Evolutionary conservation across 2,888 invertebrate genomes (phyloP).

Genomic region (Fabriciana adippe): DNA sequence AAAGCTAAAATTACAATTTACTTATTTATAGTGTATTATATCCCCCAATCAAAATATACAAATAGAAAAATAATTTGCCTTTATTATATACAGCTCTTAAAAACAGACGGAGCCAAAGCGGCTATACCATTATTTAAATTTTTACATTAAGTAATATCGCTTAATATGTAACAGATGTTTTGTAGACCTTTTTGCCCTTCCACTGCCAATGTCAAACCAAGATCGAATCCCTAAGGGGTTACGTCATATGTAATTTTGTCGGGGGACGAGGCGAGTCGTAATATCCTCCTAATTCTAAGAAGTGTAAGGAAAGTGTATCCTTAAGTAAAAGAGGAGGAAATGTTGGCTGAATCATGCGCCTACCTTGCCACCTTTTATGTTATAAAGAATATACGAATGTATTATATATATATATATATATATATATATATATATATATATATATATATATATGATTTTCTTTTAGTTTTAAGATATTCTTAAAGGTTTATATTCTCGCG

Average conservation of each 20-base stretch:
- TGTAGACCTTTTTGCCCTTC: conserved; percentile 38
- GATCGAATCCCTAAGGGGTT: conserved; percentile 42
- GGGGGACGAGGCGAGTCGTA: conserved; percentile 33
- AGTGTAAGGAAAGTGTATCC: conserved; percentile 47
- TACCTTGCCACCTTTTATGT: conserved; percentile 26
- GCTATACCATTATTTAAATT: conserved; percentile 1
- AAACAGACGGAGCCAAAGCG: not conserved
- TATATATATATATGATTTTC: no score
- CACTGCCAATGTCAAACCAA: conserved; percentile 41
- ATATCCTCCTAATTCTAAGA: conserved; percentile 47
- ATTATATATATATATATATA: no score
- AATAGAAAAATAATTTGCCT: no score
- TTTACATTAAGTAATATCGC: conserved; percentile 28
- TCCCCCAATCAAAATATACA: no score
- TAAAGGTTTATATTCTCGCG: not conserved
- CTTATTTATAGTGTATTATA: no score
- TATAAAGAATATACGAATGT: no score
- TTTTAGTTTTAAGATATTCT: no score
- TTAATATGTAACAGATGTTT: conserved; percentile 40
- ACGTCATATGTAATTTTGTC: conserved; percentile 43
- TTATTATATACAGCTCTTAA: no score
- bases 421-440: no score
- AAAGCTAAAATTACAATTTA: no score
- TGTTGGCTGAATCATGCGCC: conserved; percentile 48
- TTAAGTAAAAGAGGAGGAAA: conserved; percentile 46